A percentile compares a stretch with the other conserved stretches of the same genome.
phyloP scores from a whole-genome alignment of 2,113 vertebrate species.

The Numenius arquata region DNA sequence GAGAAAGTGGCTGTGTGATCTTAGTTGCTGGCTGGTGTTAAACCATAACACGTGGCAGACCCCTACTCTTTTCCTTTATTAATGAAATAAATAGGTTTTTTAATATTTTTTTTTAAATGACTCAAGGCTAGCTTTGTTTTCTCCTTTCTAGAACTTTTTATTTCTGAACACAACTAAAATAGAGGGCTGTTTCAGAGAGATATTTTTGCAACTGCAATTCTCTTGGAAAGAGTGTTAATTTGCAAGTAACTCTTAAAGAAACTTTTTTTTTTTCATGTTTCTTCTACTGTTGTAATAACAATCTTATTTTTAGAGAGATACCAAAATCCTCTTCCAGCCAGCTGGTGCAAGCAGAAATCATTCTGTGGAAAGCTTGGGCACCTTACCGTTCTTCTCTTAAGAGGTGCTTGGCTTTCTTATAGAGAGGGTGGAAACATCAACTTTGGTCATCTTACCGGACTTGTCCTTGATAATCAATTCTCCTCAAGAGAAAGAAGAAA shows the following conservation, averaged over 20 bases:
- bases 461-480: neutral
- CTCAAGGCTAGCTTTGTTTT: neutral
- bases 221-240: neutral
- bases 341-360: accelerated
- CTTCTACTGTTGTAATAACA: neutral
- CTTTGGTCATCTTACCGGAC: neutral
- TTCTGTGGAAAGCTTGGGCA: neutral
- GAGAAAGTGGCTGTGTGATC: neutral
- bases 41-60: neutral
- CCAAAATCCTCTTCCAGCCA: neutral
- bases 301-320: neutral
- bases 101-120: neutral
- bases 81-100: neutral
- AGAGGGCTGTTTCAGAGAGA: neutral
- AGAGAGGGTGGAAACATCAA: neutral
- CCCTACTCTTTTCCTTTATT: neutral
- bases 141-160: neutral
- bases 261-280: neutral
- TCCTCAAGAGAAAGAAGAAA: neutral
- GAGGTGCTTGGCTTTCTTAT: neutral
- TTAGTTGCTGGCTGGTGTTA: neutral
- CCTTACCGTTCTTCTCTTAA: neutral
- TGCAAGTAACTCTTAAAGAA: neutral
- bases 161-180: neutral
- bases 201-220: neutral